A percentile compares a stretch with the other conserved stretches of the same genome.
Evolutionary conservation across 53 echinoderm and acorn worm species (phyloP).

Genomic region (Mesocentrotus franciscanus): DNA sequence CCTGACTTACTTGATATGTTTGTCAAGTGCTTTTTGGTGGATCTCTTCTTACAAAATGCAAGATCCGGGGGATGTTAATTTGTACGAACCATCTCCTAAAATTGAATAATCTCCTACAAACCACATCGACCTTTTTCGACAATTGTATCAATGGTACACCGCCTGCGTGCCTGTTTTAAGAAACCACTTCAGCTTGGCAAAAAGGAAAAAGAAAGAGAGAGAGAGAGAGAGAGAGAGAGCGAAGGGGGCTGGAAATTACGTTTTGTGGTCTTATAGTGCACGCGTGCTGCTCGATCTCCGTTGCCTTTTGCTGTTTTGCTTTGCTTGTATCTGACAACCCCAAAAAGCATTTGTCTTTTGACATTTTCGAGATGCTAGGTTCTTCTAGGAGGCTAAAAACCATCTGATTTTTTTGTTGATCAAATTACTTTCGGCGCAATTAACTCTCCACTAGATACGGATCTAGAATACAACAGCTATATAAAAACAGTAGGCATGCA

Average conservation of each 20-base stretch:
- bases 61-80: conserved; percentile 55
- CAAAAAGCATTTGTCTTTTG: conserved; percentile 50
- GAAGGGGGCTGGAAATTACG: not conserved
- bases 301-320: not conserved
- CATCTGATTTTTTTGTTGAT: conserved; percentile 51
- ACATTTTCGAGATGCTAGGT: conserved; percentile 4
- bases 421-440: conserved; percentile 55
- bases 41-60: conserved; percentile 17
- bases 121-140: conserved; percentile 57
- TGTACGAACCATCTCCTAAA: conserved; percentile 50
- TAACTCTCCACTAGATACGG: conserved; percentile 31
- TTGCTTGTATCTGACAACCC: not conserved
- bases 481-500: conserved; percentile 36
- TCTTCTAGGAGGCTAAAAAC: not conserved
- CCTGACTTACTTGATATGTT: conserved; percentile 18
- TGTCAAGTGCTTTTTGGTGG: not conserved
- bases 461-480: conserved; percentile 29
- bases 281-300: no score
- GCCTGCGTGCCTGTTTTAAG: conserved; percentile 49
- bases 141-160: conserved; percentile 61
- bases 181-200: conserved; percentile 6
- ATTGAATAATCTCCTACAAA: conserved; percentile 63
- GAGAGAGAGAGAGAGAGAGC: not conserved
- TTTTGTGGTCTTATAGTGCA: conserved; percentile 30
- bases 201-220: not conserved